Conservation (phyloP, 1,140 invertebrate species). For the Lepidurus arcticus region DNA sequence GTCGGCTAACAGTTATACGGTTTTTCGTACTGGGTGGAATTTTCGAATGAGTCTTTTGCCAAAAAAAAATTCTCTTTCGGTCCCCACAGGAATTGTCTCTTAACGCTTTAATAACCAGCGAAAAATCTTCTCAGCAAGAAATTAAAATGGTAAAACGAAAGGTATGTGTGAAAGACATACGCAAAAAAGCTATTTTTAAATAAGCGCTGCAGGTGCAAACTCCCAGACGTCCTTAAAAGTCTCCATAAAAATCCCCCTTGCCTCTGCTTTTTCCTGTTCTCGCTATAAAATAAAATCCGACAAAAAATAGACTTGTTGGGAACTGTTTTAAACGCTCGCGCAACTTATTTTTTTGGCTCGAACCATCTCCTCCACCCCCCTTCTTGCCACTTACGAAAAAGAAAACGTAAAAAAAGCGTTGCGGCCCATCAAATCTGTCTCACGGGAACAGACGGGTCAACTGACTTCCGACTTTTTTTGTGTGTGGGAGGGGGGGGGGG, state of each 20-base stretch:
- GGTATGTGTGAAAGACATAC: neutral
- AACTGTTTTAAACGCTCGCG: conserved; percentile 13
- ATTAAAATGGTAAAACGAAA: neutral
- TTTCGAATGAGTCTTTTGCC: neutral
- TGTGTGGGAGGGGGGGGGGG: neutral
- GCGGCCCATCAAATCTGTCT: too few species aligned
- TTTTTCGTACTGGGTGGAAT: neutral
- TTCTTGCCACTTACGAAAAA: neutral
- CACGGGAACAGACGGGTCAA: too few species aligned
- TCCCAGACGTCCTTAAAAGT: neutral
- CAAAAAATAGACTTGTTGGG: conserved; percentile 46
- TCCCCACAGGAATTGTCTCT: neutral
- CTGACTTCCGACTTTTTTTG: neutral
- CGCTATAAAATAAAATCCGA: conserved; percentile 44
- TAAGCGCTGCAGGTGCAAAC: conserved; percentile 17
- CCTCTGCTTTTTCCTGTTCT: neutral
- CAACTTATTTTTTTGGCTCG: neutral
- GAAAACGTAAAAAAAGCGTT: too few species aligned
- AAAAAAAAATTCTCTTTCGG: neutral
- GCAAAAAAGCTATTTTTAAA: neutral
- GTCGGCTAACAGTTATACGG: neutral
- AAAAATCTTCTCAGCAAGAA: too few species aligned
- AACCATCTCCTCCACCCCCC: neutral
- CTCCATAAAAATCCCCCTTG: conserved; percentile 10
- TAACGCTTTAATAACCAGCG: neutral